Evolutionary conservation across 2,113 vertebrate genomes (phyloP).

Genomic region (Pluvianellus socialis): DNA sequence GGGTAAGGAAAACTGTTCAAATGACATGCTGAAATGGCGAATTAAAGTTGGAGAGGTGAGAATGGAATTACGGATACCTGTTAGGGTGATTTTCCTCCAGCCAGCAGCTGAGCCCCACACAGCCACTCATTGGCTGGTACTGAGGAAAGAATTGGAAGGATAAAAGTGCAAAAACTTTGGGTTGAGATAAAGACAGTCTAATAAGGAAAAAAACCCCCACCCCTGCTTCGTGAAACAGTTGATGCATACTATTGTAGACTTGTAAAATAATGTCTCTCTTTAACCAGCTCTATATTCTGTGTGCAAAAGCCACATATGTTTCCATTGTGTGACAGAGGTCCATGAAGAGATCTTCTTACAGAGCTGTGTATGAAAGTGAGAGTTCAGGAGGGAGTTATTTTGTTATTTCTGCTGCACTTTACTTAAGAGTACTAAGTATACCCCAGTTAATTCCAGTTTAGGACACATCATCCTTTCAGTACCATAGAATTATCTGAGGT

Average conservation of each 20-base stretch:
- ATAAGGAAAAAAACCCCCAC: background rate
- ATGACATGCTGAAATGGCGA: background rate
- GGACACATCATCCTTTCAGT: background rate
- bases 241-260: background rate
- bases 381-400: background rate
- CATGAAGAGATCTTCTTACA: background rate
- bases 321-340: background rate
- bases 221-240: background rate
- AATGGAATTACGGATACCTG: background rate
- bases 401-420: background rate
- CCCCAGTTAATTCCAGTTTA: background rate
- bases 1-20: background rate
- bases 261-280: background rate
- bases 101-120: rapidly evolving
- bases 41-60: background rate
- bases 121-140: background rate
- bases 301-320: background rate
- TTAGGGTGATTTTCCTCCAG: background rate
- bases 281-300: background rate
- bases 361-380: background rate
- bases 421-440: background rate
- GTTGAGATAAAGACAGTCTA: background rate
- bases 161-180: background rate
- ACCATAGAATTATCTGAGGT: background rate
- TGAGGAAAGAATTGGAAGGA: background rate